Conservation (phyloP, 1,140 invertebrate species). For the Whitmania pigra region DNA sequence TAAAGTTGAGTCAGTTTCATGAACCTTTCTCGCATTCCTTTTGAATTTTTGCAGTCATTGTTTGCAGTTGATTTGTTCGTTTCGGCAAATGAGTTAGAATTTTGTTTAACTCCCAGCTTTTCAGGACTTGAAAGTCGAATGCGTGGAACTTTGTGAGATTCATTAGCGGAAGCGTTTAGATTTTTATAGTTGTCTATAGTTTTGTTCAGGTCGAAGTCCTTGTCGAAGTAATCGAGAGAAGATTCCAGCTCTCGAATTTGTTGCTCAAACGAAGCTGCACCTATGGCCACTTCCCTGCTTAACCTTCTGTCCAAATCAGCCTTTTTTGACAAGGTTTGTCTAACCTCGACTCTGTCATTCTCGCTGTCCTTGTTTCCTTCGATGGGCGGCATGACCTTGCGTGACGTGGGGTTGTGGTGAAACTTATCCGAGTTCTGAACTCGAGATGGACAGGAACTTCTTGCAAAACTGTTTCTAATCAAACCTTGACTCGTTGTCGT, state of each 20-base stretch:
- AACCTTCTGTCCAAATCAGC: neutral
- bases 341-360: too few relatives aligned
- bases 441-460: constrained; percentile 10
- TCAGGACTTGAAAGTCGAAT: constrained; percentile 7
- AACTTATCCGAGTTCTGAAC: neutral
- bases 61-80: too few relatives aligned
- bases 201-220: neutral
- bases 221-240: neutral
- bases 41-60: neutral
- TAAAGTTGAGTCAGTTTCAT: constrained; percentile 8
- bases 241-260: constrained; percentile 8
- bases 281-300: neutral
- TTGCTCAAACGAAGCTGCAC: neutral
- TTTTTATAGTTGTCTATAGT: too few relatives aligned
- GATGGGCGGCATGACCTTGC: too few relatives aligned
- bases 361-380: too few relatives aligned
- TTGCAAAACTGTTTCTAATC: neutral
- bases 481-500: neutral
- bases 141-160: neutral
- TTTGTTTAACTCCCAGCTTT: neutral
- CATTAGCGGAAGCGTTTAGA: neutral
- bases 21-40: neutral
- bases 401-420: too few relatives aligned
- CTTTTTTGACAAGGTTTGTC: neutral
- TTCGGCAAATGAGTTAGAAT: too few relatives aligned